Evolutionary conservation across 92 coral and sea anemone species (phyloP).

Genomic region (Blastomussa wellsi): DNA sequence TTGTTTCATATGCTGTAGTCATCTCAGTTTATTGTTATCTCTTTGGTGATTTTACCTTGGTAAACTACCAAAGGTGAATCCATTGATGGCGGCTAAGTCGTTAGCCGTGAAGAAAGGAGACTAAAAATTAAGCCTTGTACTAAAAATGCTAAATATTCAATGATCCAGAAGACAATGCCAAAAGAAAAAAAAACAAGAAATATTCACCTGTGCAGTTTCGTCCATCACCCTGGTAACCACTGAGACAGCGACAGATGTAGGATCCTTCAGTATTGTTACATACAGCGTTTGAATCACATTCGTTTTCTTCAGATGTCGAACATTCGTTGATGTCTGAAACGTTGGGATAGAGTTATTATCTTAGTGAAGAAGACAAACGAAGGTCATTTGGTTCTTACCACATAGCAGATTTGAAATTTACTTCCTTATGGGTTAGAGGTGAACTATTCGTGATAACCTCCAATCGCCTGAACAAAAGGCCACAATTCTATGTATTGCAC

Average conservation of each 20-base stretch:
- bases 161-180: not conserved
- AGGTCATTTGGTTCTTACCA: not conserved
- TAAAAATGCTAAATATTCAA: too few relatives aligned
- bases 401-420: too few relatives aligned
- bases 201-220: constrained; percentile 37
- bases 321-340: constrained; percentile 25
- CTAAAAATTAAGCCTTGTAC: too few relatives aligned
- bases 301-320: not conserved
- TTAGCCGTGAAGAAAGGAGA: too few relatives aligned
- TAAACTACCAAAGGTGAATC: too few relatives aligned
- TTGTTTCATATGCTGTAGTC: too few relatives aligned
- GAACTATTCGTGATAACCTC: not conserved
- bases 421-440: not conserved
- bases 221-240: constrained; percentile 65
- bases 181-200: not conserved
- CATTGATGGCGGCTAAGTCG: too few relatives aligned
- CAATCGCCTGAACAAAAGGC: too few relatives aligned
- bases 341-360: not conserved
- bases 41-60: too few relatives aligned
- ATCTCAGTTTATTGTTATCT: too few relatives aligned
- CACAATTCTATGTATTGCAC: too few relatives aligned
- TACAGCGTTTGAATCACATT: constrained; percentile 25
- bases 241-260: constrained; percentile 49
- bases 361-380: not conserved
- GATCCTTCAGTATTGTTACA: constrained; percentile 55